Evolutionary conservation across 1,140 invertebrate species (phyloP).

Genomic region (Euwallacea similis): DNA sequence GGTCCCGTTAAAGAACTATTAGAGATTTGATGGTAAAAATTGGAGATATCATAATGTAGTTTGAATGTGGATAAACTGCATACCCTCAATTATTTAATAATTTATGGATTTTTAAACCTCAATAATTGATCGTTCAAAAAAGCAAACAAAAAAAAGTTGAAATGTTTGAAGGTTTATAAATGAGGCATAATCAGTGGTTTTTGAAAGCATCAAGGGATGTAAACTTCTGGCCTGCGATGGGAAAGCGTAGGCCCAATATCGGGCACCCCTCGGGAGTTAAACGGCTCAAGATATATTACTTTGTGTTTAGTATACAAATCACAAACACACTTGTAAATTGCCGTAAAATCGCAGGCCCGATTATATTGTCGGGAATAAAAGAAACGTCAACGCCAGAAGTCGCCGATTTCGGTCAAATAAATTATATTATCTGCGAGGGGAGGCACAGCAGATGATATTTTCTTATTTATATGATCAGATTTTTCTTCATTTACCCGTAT

Average conservation of each 20-base stretch:
- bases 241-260: conserved; percentile 20
- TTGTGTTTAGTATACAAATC: conserved; percentile 45
- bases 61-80: too few relatives aligned
- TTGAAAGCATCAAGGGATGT: too few relatives aligned
- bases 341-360: conserved; percentile 39
- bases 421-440: conserved; percentile 35
- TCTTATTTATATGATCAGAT: conserved; percentile 32
- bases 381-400: conserved; percentile 40
- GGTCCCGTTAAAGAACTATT: background rate
- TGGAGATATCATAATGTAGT: too few relatives aligned
- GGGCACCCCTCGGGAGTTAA: conserved; percentile 20
- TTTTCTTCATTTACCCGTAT: background rate
- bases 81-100: too few relatives aligned
- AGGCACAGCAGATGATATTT: background rate
- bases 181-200: too few relatives aligned
- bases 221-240: too few relatives aligned
- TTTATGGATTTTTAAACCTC: too few relatives aligned
- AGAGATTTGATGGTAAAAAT: too few relatives aligned
- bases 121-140: too few relatives aligned
- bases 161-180: too few relatives aligned
- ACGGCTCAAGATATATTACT: conserved; percentile 44
- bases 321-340: conserved; percentile 42
- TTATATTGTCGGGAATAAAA: conserved; percentile 41
- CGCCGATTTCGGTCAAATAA: conserved; percentile 41
- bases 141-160: too few relatives aligned